A percentile compares a stretch with the other conserved stretches of the same genome.
Conservation (phyloP, 2,888 invertebrate species). For the Gymnoscelis rufifasciata region DNA sequence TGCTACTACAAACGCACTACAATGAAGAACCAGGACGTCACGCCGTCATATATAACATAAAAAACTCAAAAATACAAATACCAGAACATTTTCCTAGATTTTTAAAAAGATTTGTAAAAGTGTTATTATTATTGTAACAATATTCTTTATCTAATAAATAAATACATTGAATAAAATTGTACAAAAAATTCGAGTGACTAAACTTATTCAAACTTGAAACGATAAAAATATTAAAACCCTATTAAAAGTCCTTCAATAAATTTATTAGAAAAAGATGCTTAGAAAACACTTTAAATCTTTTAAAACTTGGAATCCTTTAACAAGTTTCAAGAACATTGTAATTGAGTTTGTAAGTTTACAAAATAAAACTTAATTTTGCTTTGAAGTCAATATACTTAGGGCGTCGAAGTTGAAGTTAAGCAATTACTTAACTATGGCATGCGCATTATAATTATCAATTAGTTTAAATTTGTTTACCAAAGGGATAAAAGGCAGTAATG, state of each 20-base stretch:
- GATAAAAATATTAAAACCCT: not conserved
- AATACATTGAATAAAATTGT: too few relatives aligned
- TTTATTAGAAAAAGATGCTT: not conserved
- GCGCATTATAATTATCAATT: not conserved
- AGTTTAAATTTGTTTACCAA: too few relatives aligned
- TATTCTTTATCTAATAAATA: too few relatives aligned
- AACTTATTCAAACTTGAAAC: not conserved
- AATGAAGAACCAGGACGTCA: too few relatives aligned
- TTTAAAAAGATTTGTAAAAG: too few relatives aligned
- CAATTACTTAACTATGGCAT: not conserved
- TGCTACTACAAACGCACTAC: too few relatives aligned
- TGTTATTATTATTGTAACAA: too few relatives aligned
- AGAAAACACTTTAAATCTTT: conserved; percentile 5
- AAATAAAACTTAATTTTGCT: conserved; percentile 10
- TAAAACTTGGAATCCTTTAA: conserved; percentile 7
- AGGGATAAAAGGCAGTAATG: too few relatives aligned
- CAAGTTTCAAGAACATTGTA: conserved; percentile 9
- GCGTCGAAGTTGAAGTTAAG: not conserved
- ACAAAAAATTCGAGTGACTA: too few relatives aligned
- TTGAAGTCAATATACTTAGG: conserved; percentile 6
- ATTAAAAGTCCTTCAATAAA: not conserved
- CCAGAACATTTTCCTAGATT: too few relatives aligned
- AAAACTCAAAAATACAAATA: too few relatives aligned
- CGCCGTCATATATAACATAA: too few relatives aligned
- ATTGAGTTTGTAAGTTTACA: conserved; percentile 10